Conservation (phyloP, 2,113 vertebrate species). For the Tursiops truncatus region DNA sequence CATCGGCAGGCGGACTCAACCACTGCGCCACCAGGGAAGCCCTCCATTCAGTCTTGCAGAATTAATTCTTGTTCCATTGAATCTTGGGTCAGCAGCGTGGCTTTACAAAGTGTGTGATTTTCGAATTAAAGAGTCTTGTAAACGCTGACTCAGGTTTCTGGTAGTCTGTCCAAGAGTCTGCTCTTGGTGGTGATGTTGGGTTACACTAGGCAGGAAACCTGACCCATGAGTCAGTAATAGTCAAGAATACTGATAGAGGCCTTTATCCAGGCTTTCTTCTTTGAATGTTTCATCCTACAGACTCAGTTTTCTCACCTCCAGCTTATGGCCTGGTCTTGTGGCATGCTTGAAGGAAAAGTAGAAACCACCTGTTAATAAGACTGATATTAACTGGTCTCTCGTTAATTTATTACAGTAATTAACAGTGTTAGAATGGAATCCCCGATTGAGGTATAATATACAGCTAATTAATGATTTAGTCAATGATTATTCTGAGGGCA, state of each 20-base stretch:
- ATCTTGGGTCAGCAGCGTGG: neutral
- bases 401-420: slow-evolving; percentile 54
- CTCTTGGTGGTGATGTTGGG: neutral
- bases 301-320: neutral
- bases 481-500: neutral
- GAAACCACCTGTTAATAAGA: slow-evolving; percentile 34
- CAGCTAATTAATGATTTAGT: slow-evolving; percentile 53
- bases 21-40: too few relatives aligned
- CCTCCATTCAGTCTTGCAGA: neutral
- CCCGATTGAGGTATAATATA: neutral
- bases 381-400: neutral
- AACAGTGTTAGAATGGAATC: slow-evolving; percentile 12
- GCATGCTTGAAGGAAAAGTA: neutral
- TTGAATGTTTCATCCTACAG: neutral
- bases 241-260: neutral
- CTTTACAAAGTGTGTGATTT: neutral
- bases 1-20: too few relatives aligned
- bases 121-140: neutral
- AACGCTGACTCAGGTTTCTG: neutral
- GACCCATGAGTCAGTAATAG: neutral
- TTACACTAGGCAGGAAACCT: neutral
- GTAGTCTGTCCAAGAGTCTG: neutral
- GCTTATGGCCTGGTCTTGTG: neutral
- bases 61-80: neutral
- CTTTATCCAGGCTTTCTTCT: neutral